These are phyloP conservation scores for Hydroisotoma schaefferi DNA, from an alignment of 2,888 invertebrate genomes.

Conservation along the genomic window DNA sequence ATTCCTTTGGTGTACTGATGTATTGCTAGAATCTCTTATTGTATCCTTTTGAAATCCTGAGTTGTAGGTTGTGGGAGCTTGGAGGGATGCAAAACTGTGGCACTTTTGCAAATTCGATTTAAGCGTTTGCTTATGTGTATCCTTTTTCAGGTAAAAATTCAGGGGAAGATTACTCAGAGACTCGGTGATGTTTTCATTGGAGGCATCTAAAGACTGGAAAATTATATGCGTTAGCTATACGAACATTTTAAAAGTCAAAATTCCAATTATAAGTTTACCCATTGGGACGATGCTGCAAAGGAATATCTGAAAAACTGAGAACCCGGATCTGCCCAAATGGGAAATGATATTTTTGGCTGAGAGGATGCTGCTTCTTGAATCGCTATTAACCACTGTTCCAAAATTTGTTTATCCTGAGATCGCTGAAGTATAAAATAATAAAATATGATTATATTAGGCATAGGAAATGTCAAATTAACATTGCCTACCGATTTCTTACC, in stretches of 20 bases:
- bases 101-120: constrained; percentile 32
- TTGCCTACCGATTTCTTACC: constrained; percentile 26
- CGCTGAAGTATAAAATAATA: no score
- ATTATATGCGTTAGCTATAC: not conserved
- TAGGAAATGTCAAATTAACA: not conserved
- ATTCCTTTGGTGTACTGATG: not conserved
- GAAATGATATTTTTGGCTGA: constrained; percentile 29
- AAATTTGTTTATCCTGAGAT: constrained; percentile 54
- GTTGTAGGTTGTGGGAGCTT: constrained; percentile 17
- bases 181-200: constrained; percentile 36
- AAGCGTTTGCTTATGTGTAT: not conserved
- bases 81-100: constrained; percentile 43
- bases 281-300: constrained; percentile 42
- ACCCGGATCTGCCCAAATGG: constrained; percentile 37
- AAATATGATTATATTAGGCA: not conserved
- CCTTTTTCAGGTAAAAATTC: constrained; percentile 37
- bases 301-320: constrained; percentile 41
- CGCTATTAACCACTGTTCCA: constrained; percentile 58
- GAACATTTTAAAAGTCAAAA: not conserved
- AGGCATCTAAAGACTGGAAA: constrained; percentile 37
- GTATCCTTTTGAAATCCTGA: not conserved
- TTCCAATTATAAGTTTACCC: no score
- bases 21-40: constrained; percentile 7
- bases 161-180: constrained; percentile 34
- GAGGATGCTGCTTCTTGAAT: constrained; percentile 53